Evolutionary conservation across 92 coral and sea anemone genomes (phyloP).

Genomic region (Zoanthus sociatus): DNA sequence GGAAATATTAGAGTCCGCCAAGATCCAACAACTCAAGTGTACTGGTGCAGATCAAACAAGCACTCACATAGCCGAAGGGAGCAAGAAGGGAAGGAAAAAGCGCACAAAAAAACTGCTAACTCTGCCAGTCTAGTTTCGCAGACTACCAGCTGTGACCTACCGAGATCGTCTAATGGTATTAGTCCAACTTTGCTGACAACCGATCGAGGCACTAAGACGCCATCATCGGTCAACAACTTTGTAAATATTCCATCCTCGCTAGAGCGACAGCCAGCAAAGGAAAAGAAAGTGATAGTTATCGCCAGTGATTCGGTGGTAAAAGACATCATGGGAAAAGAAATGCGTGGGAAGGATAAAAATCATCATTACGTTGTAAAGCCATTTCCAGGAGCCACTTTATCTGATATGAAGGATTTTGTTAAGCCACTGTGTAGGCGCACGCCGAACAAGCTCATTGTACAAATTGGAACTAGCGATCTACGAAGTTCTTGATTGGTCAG

Average conservation of each 20-base stretch:
- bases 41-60: constrained; percentile 29
- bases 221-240: constrained; percentile 21
- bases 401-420: no score
- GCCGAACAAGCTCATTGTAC: no score
- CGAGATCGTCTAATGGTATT: constrained; percentile 19
- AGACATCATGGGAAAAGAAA: background rate
- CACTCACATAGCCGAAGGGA: constrained; percentile 20
- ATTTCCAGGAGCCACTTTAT: no score
- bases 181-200: constrained; percentile 8
- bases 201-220: constrained; percentile 26
- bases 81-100: background rate
- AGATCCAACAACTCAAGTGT: constrained; percentile 28
- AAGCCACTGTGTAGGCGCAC: no score
- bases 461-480: no score
- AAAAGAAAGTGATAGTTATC: constrained; percentile 2
- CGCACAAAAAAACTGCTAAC: constrained; percentile 23
- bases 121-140: constrained; percentile 14
- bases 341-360: background rate
- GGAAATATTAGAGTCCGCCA: constrained; percentile 29
- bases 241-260: background rate
- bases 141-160: background rate
- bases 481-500: no score
- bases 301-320: background rate
- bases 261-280: background rate
- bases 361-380: no score